Percentiles rank a stretch among this genome's conserved stretches.
phyloP scores from a whole-genome alignment of 1,140 invertebrate genomes.

The Calliopsis andreniformis region DNA sequence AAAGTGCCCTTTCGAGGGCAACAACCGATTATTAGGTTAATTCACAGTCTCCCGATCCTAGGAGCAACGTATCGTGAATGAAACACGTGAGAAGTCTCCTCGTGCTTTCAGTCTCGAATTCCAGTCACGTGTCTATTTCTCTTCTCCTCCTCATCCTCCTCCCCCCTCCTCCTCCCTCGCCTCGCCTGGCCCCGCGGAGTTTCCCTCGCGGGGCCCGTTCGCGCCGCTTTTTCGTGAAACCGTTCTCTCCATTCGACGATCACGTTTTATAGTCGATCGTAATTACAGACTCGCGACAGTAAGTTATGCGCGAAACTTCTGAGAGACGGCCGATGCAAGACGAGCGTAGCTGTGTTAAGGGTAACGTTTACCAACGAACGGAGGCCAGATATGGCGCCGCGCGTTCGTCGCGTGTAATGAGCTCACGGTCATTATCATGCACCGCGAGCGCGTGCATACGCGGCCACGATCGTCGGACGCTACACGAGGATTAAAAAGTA shows the following conservation, averaged over 20 bases:
- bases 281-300: slow-evolving; percentile 16
- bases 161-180: not conserved
- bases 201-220: not conserved
- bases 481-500: not conserved
- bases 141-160: not conserved
- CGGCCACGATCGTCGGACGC: not conserved
- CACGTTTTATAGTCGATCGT: slow-evolving; percentile 16
- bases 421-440: slow-evolving; percentile 22
- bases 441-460: not conserved
- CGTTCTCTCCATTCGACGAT: not conserved
- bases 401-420: slow-evolving; percentile 18
- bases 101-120: not conserved
- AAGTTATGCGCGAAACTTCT: slow-evolving; percentile 26
- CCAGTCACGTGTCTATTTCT: not conserved
- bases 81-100: not conserved
- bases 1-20: not conserved
- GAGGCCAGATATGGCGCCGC: slow-evolving; percentile 7
- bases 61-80: not conserved
- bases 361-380: not conserved
- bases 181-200: not conserved
- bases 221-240: not conserved
- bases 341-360: slow-evolving; percentile 18
- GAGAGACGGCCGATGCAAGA: slow-evolving; percentile 6
- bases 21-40: slow-evolving; percentile 20
- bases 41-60: not conserved